Percentiles rank a stretch among this genome's conserved stretches.
phyloP scores from a whole-genome alignment of 2,888 invertebrate species.

The Parascotia fuliginaria region DNA sequence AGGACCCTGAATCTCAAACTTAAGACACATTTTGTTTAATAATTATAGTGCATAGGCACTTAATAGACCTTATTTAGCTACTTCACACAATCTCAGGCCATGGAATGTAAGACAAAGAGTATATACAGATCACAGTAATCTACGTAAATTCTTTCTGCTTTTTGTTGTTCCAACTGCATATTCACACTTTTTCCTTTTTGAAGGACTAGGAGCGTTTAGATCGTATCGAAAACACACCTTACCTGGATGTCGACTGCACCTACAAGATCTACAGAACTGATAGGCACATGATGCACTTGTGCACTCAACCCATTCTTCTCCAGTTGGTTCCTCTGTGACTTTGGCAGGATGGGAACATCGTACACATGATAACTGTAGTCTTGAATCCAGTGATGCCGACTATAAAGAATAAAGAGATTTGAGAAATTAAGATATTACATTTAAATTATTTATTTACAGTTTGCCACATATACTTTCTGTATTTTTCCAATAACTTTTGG shows the following conservation, averaged over 20 bases:
- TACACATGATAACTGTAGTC: slow-evolving; percentile 71
- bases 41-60: slow-evolving; percentile 32
- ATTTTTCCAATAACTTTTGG: too few relatives aligned
- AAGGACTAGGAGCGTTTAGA: slow-evolving; percentile 78
- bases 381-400: slow-evolving; percentile 71
- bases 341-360: slow-evolving; percentile 77
- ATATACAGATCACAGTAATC: slow-evolving; percentile 63
- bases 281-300: slow-evolving; percentile 76
- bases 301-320: slow-evolving; percentile 85
- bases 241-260: slow-evolving; percentile 71
- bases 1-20: slow-evolving; percentile 47
- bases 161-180: slow-evolving; percentile 71
- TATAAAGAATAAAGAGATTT: slow-evolving; percentile 49
- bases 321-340: slow-evolving; percentile 68
- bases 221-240: slow-evolving; percentile 74
- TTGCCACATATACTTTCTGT: too few relatives aligned
- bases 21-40: slow-evolving; percentile 18
- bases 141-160: slow-evolving; percentile 74
- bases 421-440: too few relatives aligned
- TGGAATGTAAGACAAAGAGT: slow-evolving; percentile 64
- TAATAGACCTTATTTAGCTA: slow-evolving; percentile 35
- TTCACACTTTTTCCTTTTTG: slow-evolving; percentile 75
- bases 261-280: slow-evolving; percentile 83
- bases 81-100: slow-evolving; percentile 50
- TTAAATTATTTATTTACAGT: too few relatives aligned